Evolutionary conservation across 2,113 vertebrate genomes (phyloP).

Genomic region (Hemicordylus capensis): DNA sequence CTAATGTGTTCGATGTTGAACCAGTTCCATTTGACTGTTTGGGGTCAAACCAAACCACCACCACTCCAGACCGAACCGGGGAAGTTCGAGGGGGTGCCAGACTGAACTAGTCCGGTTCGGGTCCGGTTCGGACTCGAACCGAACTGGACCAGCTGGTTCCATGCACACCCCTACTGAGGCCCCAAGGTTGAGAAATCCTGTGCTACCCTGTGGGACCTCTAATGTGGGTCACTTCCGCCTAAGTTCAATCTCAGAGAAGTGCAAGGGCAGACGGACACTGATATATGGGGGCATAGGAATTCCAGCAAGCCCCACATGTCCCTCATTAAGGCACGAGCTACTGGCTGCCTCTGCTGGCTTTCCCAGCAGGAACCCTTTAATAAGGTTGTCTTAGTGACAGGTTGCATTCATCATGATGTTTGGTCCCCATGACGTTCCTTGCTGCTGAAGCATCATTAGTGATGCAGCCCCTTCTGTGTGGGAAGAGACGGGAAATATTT

Average conservation of each 20-base stretch:
- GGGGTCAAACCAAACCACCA: no score
- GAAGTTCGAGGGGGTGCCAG: no score
- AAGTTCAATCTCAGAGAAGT: background rate
- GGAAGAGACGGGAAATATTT: background rate
- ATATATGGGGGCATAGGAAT: background rate
- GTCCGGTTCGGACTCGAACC: no score
- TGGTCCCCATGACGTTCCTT: slow-evolving; percentile 20
- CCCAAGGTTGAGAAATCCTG: no score
- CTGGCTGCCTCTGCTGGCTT: background rate
- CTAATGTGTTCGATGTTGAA: no score
- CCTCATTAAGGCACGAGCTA: background rate
- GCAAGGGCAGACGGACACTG: no score
- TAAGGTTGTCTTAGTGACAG: slow-evolving; percentile 9
- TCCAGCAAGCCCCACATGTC: background rate
- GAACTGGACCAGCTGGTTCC: no score
- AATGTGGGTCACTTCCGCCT: background rate
- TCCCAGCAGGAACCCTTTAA: background rate
- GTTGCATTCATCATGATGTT: background rate
- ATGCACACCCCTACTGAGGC: no score
- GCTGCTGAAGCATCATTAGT: background rate
- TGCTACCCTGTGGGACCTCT: no score
- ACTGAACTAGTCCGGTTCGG: no score
- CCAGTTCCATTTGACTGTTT: no score
- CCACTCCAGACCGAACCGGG: no score
- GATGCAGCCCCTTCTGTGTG: background rate